A percentile compares a stretch with the other conserved stretches of the same genome.
Evolutionary conservation across 2,113 vertebrate genomes (phyloP).

Genomic region (Nestor notabilis): DNA sequence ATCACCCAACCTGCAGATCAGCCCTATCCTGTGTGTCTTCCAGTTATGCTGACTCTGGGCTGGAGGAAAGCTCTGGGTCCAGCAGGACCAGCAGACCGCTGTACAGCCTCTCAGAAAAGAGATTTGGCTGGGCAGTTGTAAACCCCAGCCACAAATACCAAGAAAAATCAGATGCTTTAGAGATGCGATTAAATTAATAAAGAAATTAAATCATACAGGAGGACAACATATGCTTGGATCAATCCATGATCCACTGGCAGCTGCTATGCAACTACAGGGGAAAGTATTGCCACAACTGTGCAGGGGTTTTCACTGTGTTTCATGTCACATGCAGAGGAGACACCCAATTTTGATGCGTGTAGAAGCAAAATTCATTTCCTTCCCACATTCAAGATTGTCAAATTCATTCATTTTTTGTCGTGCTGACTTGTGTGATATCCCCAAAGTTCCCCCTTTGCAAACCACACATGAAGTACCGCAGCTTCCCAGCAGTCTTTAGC

Average conservation of each 20-base stretch:
- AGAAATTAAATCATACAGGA: background rate
- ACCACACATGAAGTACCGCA: background rate
- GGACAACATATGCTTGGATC: background rate
- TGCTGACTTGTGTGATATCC: background rate
- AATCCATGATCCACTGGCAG: conserved; percentile 35
- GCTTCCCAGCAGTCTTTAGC: background rate
- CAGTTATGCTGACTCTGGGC: background rate
- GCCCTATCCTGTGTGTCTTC: background rate
- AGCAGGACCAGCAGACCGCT: background rate
- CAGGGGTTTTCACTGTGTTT: background rate
- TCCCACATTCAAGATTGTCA: background rate
- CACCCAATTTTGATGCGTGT: background rate
- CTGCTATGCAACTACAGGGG: conserved; percentile 30
- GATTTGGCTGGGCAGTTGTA: background rate
- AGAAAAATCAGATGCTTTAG: background rate
- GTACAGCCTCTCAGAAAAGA: background rate
- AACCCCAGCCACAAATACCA: background rate
- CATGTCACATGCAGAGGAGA: background rate
- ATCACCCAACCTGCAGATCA: background rate
- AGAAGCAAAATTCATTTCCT: conserved; percentile 48
- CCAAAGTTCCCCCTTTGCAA: conserved; percentile 30
- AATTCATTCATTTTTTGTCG: conserved; percentile 41
- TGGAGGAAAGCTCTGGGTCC: background rate
- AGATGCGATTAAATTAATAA: background rate
- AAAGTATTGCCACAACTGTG: background rate